Evolutionary conservation across 1,140 invertebrate species (phyloP).

Genomic region (Melitaea cinxia): DNA sequence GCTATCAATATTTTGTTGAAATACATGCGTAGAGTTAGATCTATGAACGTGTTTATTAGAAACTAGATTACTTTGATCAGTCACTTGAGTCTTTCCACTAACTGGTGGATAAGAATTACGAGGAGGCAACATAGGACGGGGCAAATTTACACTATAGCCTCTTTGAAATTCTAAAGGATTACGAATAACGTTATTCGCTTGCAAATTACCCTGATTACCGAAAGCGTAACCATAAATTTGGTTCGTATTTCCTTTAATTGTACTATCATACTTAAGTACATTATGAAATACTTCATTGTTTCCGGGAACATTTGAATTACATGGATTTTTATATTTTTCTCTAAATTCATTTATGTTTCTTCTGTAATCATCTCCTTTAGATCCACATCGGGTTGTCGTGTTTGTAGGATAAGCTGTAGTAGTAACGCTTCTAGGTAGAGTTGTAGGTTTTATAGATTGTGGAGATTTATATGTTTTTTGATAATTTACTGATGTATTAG

Average conservation of each 20-base stretch:
- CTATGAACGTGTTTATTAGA: slow-evolving; percentile 80
- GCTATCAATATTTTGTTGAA: slow-evolving; percentile 74
- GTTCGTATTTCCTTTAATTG: slow-evolving; percentile 67
- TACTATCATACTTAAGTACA: slow-evolving; percentile 72
- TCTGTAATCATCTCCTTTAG: slow-evolving; percentile 79
- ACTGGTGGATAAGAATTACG: slow-evolving; percentile 84
- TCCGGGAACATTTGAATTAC: slow-evolving; percentile 61
- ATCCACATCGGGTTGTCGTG: slow-evolving; percentile 66
- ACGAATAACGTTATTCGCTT: slow-evolving; percentile 77
- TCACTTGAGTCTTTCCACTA: slow-evolving; percentile 78
- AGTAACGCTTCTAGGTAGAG: slow-evolving; percentile 76
- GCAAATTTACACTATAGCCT: slow-evolving; percentile 80
- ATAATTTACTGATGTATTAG: slow-evolving; percentile 71
- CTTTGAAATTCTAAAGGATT: slow-evolving; percentile 82
- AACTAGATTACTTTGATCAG: slow-evolving; percentile 76
- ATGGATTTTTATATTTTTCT: slow-evolving; percentile 83
- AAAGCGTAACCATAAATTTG: slow-evolving; percentile 77
- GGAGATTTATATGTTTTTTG: slow-evolving; percentile 60
- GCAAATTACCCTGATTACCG: slow-evolving; percentile 79
- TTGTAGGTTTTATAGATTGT: slow-evolving; percentile 74
- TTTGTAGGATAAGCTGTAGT: slow-evolving; percentile 72
- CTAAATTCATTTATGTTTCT: slow-evolving; percentile 83
- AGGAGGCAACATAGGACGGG: slow-evolving; percentile 82
- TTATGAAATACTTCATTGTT: slow-evolving; percentile 76
- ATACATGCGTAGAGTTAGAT: slow-evolving; percentile 81